Percentiles rank a stretch among this genome's conserved stretches.
Evolutionary conservation across 2,888 invertebrate species (phyloP).

Genomic region (Peribatodes rhomboidaria): DNA sequence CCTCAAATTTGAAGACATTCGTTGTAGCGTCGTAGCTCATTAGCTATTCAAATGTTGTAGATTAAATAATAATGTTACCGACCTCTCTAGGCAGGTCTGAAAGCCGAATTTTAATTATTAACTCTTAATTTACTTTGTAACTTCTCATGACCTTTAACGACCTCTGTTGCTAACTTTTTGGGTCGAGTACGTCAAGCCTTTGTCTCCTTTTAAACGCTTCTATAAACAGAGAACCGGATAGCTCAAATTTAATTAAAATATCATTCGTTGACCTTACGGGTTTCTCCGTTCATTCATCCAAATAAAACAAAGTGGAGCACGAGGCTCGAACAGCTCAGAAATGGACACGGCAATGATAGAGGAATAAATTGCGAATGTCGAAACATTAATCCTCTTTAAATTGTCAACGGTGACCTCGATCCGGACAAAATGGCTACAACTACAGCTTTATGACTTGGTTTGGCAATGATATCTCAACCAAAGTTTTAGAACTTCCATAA

Average conservation of each 20-base stretch:
- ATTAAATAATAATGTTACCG: constrained; percentile 4
- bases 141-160: constrained; percentile 15
- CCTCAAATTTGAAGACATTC: constrained; percentile 2
- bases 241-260: constrained; percentile 30
- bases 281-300: constrained; percentile 50
- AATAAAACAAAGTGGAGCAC: constrained; percentile 54
- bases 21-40: background rate
- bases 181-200: constrained; percentile 9
- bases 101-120: constrained; percentile 6
- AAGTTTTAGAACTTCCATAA: constrained; percentile 13
- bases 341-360: constrained; percentile 56
- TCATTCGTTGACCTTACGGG: constrained; percentile 41
- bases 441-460: constrained; percentile 26
- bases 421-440: constrained; percentile 41
- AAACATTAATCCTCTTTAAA: constrained; percentile 66
- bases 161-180: constrained; percentile 7
- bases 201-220: constrained; percentile 8
- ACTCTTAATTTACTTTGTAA: constrained; percentile 17
- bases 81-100: background rate
- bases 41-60: background rate
- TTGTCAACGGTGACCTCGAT: constrained; percentile 58
- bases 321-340: constrained; percentile 51
- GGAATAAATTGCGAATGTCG: constrained; percentile 65
- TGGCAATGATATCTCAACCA: constrained; percentile 25
- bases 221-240: constrained; percentile 17